phyloP scores from a whole-genome alignment of 2,888 invertebrate species.

The Nephrotoma guestfalica region DNA sequence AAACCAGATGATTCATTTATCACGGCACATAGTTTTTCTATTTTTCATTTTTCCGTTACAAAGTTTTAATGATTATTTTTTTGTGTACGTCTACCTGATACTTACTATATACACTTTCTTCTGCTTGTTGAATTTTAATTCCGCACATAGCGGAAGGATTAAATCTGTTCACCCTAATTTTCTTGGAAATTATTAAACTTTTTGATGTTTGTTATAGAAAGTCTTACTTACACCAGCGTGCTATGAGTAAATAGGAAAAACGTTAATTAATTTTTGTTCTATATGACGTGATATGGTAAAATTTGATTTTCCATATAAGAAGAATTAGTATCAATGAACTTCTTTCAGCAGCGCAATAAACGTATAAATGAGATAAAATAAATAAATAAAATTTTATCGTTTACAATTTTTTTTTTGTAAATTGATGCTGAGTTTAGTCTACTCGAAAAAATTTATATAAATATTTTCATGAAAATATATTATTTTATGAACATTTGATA shows the following conservation, averaged over 20 bases:
- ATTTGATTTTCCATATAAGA: neutral
- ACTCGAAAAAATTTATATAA: too few species aligned
- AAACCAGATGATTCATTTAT: neutral
- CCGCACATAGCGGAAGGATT: neutral
- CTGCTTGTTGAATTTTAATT: neutral
- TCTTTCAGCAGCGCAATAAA: neutral
- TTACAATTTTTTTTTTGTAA: too few species aligned
- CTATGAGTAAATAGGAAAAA: neutral
- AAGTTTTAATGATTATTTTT: neutral
- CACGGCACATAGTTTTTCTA: neutral
- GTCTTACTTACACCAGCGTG: neutral
- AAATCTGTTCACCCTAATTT: neutral
- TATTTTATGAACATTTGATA: too few species aligned
- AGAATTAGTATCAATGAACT: neutral
- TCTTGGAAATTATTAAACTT: neutral
- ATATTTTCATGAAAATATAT: too few species aligned
- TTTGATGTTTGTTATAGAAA: neutral
- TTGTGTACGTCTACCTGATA: neutral
- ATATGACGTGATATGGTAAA: neutral
- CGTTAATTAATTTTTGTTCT: neutral
- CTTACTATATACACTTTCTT: neutral
- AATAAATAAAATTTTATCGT: too few species aligned
- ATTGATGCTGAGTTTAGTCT: too few species aligned
- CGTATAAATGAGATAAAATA: too few species aligned
- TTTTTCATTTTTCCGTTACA: neutral